Evolutionary conservation across 1,140 invertebrate species (phyloP).

Genomic region (Nephila pilipes): DNA sequence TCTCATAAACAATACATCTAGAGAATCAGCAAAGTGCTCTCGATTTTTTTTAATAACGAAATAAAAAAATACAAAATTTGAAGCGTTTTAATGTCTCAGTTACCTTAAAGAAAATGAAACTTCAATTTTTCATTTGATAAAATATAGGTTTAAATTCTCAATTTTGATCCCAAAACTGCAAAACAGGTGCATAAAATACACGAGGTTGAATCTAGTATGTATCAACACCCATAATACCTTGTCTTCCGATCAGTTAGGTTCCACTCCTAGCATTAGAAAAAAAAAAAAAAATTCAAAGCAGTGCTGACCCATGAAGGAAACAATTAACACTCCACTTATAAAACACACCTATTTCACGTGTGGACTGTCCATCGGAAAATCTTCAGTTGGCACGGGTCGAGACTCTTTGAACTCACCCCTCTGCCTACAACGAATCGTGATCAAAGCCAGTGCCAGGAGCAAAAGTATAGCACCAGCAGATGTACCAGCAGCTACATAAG

Average conservation of each 20-base stretch:
- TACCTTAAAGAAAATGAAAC: too few relatives aligned
- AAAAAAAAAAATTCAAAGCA: neutral
- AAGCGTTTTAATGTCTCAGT: too few relatives aligned
- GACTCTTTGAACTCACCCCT: slow-evolving; percentile 70
- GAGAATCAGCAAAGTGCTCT: too few relatives aligned
- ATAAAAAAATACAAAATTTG: too few relatives aligned
- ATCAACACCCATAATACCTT: neutral
- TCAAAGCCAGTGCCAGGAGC: slow-evolving; percentile 47
- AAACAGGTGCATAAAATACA: too few relatives aligned
- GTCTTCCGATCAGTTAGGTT: neutral
- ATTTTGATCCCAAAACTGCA: too few relatives aligned
- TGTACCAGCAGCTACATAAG: slow-evolving; percentile 75
- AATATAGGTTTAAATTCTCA: too few relatives aligned
- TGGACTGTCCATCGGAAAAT: slow-evolving; percentile 75
- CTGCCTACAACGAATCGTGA: slow-evolving; percentile 54
- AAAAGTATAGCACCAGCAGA: slow-evolving; percentile 60
- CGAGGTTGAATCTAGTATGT: too few relatives aligned
- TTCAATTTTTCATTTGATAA: too few relatives aligned
- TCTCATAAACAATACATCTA: too few relatives aligned
- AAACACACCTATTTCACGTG: slow-evolving; percentile 69
- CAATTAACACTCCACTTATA: neutral
- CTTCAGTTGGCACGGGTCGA: slow-evolving; percentile 72
- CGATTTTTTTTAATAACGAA: too few relatives aligned
- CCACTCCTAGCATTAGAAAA: neutral
- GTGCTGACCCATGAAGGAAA: neutral